Conservation (phyloP, 2,113 vertebrate species). For the Corapipo altera region DNA sequence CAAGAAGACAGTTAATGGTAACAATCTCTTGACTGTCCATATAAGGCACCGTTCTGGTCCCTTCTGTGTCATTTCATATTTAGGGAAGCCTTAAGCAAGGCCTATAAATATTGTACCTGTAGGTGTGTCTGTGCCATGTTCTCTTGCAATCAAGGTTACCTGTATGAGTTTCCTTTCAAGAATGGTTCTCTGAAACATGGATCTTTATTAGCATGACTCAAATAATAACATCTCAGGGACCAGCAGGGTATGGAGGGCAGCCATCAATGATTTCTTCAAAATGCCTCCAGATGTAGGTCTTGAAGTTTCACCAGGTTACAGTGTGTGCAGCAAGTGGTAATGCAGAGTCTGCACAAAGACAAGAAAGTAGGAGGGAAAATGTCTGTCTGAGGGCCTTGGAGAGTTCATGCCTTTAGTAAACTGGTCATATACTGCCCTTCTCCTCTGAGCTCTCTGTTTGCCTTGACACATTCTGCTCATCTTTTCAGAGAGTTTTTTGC, state of each 20-base stretch:
- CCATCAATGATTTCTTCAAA: neutral
- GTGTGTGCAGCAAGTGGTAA: no score
- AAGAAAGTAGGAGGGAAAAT: no score
- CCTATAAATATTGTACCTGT: neutral
- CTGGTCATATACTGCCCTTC: no score
- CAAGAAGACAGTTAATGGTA: no score
- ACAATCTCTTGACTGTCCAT: neutral
- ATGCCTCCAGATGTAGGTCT: accelerated
- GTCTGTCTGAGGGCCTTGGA: no score
- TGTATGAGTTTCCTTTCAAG: neutral
- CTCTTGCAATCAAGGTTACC: neutral
- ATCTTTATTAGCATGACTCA: neutral
- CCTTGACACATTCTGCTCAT: no score
- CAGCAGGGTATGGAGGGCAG: neutral
- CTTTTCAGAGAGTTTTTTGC: no score
- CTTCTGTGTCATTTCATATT: neutral
- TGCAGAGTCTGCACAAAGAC: no score
- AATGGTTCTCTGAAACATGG: neutral
- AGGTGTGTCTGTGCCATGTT: neutral
- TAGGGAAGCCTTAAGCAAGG: neutral
- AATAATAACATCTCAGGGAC: neutral
- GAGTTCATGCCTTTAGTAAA: no score
- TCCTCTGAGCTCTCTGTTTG: no score
- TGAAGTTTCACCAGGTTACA: no score
- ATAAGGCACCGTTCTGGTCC: neutral